Evolutionary conservation across 2,113 vertebrate genomes (phyloP), one percentile per base, ranked within the genome.

Genomic region (Notechis scutatus): DNA sequence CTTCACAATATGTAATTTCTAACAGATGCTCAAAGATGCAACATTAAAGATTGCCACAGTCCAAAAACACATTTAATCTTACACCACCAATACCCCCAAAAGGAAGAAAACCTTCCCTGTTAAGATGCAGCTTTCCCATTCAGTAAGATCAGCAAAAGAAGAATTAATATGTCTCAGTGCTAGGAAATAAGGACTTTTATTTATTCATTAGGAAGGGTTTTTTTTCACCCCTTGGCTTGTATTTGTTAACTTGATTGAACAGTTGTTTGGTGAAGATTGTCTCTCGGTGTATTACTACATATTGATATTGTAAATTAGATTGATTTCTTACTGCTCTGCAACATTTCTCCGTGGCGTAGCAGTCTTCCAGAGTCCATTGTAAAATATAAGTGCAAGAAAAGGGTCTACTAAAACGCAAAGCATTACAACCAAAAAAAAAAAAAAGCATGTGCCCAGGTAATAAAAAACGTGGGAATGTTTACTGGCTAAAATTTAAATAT

Each of bases 241-340:
- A 92, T 92, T 92, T 87, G 10, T 87, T 92, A 64, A 29, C 42
- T 64, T 92, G 81, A 91, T 21, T 91, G 81, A 86, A 29, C 54
- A 57, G 54, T 59, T 91, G 74, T 91, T 57, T 86, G 81, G 74
- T 45, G 50, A 86, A 86, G 91, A 86, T 14, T 57, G 24, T 57
- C 74, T 29, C 39, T 21, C 39, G 57, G 81, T 86, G 81, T 50
- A 91, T 91, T 91, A 59, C 54, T 42, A 91, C 74, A 86, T 45
- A 86, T n/a, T 86, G 81, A 86, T 86, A 91, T 56, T 42, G 39
- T 86, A 86, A 91, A 91, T 42, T 47, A 91, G 54, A 91, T 57
- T 50, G 56, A 88, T 81, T 74, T 18, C 61, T 81, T 56, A 56
- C 23, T n/a, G 24, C 34, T 81, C 8, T 81, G 92, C 92, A 81